Percentiles rank a stretch among this genome's conserved stretches.
phyloP scores from a whole-genome alignment of 2,113 vertebrate species.

The Paraplagusia blochii region DNA sequence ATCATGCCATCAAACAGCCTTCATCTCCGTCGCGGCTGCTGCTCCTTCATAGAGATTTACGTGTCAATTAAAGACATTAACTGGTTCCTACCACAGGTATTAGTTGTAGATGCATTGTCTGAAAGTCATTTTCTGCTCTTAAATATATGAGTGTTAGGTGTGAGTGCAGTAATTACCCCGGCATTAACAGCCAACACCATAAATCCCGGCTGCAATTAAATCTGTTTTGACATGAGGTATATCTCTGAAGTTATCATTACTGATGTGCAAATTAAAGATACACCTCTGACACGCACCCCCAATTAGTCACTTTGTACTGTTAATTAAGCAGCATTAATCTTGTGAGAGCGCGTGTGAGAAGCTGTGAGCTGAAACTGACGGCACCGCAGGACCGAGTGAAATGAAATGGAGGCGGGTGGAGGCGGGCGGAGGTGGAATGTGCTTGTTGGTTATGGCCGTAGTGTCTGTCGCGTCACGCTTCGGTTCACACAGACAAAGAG shows the following conservation, averaged over 20 bases:
- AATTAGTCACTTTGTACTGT: slow-evolving; percentile 59
- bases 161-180: slow-evolving; percentile 38
- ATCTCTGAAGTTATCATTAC: slow-evolving; percentile 52
- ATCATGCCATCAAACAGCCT: too few relatives aligned
- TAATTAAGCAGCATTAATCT: slow-evolving; percentile 66
- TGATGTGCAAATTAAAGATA: slow-evolving; percentile 54
- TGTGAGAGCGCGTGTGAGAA: slow-evolving; percentile 22
- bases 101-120: too few relatives aligned
- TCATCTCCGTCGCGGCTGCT: too few relatives aligned
- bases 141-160: not conserved
- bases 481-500: slow-evolving; percentile 33
- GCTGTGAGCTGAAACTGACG: slow-evolving; percentile 41
- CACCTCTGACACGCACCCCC: slow-evolving; percentile 48
- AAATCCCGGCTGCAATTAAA: slow-evolving; percentile 44
- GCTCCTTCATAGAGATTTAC: too few relatives aligned
- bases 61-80: slow-evolving; percentile 2
- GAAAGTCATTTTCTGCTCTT: too few relatives aligned
- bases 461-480: slow-evolving; percentile 24
- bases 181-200: slow-evolving; percentile 37
- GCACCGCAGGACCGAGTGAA: slow-evolving; percentile 43
- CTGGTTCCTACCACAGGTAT: too few relatives aligned
- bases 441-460: slow-evolving; percentile 17
- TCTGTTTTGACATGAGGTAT: slow-evolving; percentile 48
- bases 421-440: slow-evolving; percentile 14
- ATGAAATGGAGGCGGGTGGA: slow-evolving; percentile 35